Conservation (phyloP, 2,888 invertebrate genomes). For the Augochlorella aurata region DNA sequence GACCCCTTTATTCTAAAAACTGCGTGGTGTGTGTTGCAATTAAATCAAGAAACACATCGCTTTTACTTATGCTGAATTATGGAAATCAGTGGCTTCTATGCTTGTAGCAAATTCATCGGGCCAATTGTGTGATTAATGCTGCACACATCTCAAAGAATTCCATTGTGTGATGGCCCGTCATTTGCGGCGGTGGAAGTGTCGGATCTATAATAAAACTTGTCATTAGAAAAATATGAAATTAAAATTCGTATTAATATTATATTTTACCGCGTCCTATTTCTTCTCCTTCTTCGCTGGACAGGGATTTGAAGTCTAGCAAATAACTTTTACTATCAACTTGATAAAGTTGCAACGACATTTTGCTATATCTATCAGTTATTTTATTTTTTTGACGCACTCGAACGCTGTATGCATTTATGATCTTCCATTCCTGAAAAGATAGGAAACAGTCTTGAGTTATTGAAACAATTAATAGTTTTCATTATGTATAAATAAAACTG, state of each 20-base stretch:
- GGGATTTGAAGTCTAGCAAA: slow-evolving; percentile 97
- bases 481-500: neutral
- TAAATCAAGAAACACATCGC: slow-evolving; percentile 12
- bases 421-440: slow-evolving; percentile 94
- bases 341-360: slow-evolving; percentile 99
- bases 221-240: neutral
- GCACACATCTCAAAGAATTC: slow-evolving; percentile 99
- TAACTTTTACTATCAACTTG: slow-evolving; percentile 99
- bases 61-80: slow-evolving; percentile 24
- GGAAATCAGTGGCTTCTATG: slow-evolving; percentile 34
- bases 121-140: slow-evolving; percentile 97
- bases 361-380: slow-evolving; percentile 91
- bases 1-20: slow-evolving; percentile 34
- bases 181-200: slow-evolving; percentile 75
- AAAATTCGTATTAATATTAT: neutral
- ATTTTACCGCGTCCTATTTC: slow-evolving; percentile 78
- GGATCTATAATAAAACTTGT: slow-evolving; percentile 71
- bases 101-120: slow-evolving; percentile 85
- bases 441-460: neutral
- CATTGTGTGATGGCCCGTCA: slow-evolving; percentile 96
- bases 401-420: slow-evolving; percentile 98
- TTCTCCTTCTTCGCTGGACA: slow-evolving; percentile 89
- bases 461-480: neutral
- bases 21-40: slow-evolving; percentile 26
- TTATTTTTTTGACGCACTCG: slow-evolving; percentile 95